Percentiles rank a stretch among this genome's conserved stretches.
Conservation (phyloP, 2,113 vertebrate genomes). For the Tachycineta bicolor region DNA sequence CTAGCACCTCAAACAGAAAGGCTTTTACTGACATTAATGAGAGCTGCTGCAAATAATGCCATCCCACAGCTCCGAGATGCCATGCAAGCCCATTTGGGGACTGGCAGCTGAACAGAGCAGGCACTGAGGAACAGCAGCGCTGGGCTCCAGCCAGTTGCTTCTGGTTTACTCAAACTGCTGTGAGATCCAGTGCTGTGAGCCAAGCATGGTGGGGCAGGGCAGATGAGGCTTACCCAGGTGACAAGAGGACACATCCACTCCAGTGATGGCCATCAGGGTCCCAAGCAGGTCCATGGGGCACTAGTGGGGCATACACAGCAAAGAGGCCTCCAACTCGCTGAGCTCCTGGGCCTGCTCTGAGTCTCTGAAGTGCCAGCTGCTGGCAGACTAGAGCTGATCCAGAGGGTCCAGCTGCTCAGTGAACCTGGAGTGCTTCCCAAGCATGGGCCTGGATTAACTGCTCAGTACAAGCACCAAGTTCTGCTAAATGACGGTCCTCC, state of each 20-base stretch:
- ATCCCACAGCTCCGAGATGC: slow-evolving; percentile 2
- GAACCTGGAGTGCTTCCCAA: background rate
- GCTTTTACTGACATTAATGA: slow-evolving; percentile 44
- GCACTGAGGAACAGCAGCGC: background rate
- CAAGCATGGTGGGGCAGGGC: background rate
- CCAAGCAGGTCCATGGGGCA: background rate
- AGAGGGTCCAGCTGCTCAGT: background rate
- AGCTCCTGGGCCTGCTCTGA: background rate
- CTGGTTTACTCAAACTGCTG: background rate
- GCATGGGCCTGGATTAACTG: background rate
- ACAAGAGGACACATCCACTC: background rate
- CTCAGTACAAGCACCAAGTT: background rate
- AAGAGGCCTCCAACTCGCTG: background rate
- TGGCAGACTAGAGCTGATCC: background rate
- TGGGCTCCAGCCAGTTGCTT: background rate
- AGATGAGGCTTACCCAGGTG: background rate
- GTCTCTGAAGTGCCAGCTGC: background rate
- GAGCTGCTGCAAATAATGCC: slow-evolving; percentile 28
- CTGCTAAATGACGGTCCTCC: background rate
- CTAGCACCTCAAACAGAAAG: slow-evolving; percentile 34
- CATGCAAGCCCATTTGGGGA: background rate
- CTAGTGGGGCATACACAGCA: background rate
- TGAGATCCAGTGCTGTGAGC: background rate
- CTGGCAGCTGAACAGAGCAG: background rate
- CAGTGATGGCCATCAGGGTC: background rate